Evolutionary conservation across 2,797 vertebrate species (phyloP).

Genomic region (Platalea minor): DNA sequence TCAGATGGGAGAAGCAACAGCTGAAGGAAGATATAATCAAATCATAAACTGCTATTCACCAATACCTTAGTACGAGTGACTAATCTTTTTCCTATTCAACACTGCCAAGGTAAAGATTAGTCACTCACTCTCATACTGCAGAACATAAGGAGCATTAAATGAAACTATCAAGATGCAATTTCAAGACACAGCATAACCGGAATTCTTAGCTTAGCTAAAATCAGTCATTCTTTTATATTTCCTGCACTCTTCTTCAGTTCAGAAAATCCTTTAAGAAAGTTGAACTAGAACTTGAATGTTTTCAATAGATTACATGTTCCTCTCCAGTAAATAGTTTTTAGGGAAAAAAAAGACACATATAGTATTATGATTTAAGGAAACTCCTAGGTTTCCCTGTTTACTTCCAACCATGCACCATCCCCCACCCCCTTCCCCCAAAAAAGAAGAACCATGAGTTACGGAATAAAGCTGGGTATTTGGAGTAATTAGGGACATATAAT

Average conservation of each 20-base stretch:
- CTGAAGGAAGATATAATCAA: neutral
- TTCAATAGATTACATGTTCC: neutral
- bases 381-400: neutral
- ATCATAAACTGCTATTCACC: neutral
- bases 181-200: neutral
- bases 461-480: neutral
- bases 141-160: neutral
- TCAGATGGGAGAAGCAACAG: neutral
- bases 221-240: neutral
- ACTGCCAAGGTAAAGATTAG: neutral
- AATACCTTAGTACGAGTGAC: neutral
- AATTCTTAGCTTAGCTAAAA: neutral
- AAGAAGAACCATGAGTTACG: neutral
- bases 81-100: neutral
- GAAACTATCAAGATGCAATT: neutral
- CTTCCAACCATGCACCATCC: neutral
- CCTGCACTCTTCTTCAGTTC: neutral
- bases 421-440: neutral
- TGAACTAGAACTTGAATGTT: neutral
- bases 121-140: neutral
- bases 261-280: neutral
- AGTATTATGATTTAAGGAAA: neutral
- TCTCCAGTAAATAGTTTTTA: neutral
- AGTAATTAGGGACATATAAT: neutral
- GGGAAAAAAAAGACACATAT: neutral